phyloP scores from a whole-genome alignment of 2,113 vertebrate genomes.

The Paracanthobrama guichenoti region DNA sequence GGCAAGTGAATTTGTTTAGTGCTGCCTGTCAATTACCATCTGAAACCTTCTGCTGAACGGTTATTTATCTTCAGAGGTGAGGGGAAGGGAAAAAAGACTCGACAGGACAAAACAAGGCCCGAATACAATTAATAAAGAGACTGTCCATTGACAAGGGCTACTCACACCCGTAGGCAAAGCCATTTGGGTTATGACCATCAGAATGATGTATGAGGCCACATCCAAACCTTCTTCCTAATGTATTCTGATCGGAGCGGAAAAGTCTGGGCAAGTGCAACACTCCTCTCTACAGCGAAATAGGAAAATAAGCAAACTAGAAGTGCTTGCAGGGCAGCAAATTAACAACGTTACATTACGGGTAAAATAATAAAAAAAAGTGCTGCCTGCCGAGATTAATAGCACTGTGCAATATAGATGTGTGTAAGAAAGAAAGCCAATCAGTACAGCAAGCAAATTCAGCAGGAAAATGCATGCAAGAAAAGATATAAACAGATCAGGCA shows the following conservation, averaged over 20 bases:
- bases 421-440: not conserved
- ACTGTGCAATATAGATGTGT: not conserved
- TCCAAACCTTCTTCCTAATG: conserved; percentile 27
- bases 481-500: no score
- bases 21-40: conserved; percentile 80
- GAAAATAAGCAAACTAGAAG: not conserved
- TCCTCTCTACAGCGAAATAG: not conserved
- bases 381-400: not conserved
- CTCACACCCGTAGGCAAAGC: conserved; percentile 25
- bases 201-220: conserved; percentile 37
- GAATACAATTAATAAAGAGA: conserved; percentile 73
- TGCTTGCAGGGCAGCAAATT: not conserved
- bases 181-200: conserved; percentile 31
- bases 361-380: not conserved
- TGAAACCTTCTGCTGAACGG: conserved; percentile 76
- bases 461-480: not conserved
- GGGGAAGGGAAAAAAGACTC: conserved; percentile 49
- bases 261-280: not conserved
- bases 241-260: conserved; percentile 18
- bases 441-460: no score
- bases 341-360: not conserved
- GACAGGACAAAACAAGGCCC: conserved; percentile 68
- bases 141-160: conserved; percentile 63
- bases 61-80: conserved; percentile 63
- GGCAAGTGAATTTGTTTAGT: conserved; percentile 77